A percentile compares a stretch with the other conserved stretches of the same genome.
Conservation (phyloP, 2,797 vertebrate genomes). For the Macropus fuliginosus region DNA sequence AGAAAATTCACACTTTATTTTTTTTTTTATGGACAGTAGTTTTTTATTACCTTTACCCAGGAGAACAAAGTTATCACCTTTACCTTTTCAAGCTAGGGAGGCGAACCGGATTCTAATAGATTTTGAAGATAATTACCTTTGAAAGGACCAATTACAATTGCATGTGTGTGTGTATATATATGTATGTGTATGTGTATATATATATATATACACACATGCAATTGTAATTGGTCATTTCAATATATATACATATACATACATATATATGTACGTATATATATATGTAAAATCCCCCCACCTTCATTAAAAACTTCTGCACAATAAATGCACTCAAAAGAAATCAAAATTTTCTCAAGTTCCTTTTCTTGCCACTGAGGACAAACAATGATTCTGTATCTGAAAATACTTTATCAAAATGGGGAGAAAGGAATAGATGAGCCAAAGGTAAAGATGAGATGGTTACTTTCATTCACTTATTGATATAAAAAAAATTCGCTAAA, state of each 20-base stretch:
- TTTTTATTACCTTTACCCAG: not conserved
- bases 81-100: not conserved
- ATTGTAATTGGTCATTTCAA: too few species aligned
- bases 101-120: not conserved
- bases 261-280: not conserved
- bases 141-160: not conserved
- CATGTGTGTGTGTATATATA: not conserved
- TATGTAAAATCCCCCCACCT: too few species aligned
- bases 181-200: not conserved
- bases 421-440: not conserved
- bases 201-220: not conserved
- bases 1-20: not conserved
- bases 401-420: not conserved
- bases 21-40: not conserved
- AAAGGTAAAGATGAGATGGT: not conserved
- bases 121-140: not conserved
- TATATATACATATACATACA: too few species aligned
- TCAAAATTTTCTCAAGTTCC: not conserved
- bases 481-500: not conserved
- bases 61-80: not conserved
- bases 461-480: not conserved
- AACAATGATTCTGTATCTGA: not conserved
- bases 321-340: not conserved
- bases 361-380: not conserved
- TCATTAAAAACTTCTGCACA: not conserved